These are phyloP conservation scores for Conger conger DNA, from an alignment of 2,113 vertebrate species.

Conservation along the genomic window DNA sequence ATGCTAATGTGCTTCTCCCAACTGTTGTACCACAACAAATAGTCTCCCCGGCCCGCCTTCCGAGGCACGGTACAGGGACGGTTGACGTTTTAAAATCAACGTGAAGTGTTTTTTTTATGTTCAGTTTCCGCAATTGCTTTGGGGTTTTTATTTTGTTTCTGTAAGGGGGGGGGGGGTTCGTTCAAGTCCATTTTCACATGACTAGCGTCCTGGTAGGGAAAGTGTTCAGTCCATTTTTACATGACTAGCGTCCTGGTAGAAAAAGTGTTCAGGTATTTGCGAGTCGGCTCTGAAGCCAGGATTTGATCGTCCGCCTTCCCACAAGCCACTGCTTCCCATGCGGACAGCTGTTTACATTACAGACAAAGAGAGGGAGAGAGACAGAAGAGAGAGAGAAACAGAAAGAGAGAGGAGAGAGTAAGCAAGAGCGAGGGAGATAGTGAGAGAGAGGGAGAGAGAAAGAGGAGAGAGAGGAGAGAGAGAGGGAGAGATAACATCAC, in stretches of 20 bases:
- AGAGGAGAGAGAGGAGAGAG: not conserved
- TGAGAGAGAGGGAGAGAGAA: too few relatives aligned
- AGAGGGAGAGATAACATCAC: conserved; percentile 3
- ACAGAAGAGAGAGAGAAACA: not conserved
- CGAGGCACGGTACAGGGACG: conserved; percentile 72
- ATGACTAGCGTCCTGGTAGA: conserved; percentile 90
- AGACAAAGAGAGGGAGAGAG: too few relatives aligned
- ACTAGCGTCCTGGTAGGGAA: conserved; percentile 90
- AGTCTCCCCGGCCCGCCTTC: conserved; percentile 68
- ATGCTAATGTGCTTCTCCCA: conserved; percentile 89
- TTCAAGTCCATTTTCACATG: conserved; percentile 76
- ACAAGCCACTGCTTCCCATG: conserved; percentile 87
- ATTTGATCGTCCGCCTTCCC: conserved; percentile 88
- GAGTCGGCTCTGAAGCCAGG: conserved; percentile 77
- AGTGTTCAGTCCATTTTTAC: conserved; percentile 79
- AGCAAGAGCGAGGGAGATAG: too few relatives aligned
- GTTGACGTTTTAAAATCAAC: conserved; percentile 66
- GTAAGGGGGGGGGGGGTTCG: conserved; percentile 73
- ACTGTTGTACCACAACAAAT: conserved; percentile 97
- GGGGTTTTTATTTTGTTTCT: not conserved
- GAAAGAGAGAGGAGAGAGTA: not conserved
- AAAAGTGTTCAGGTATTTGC: conserved; percentile 87
- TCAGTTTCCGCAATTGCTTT: conserved; percentile 19
- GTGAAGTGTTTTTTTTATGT: conserved; percentile 73
- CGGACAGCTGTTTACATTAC: conserved; percentile 68